These are phyloP conservation scores for Calliopsis andreniformis DNA, from an alignment of 1,140 invertebrate genomes.

Conservation along the genomic window DNA sequence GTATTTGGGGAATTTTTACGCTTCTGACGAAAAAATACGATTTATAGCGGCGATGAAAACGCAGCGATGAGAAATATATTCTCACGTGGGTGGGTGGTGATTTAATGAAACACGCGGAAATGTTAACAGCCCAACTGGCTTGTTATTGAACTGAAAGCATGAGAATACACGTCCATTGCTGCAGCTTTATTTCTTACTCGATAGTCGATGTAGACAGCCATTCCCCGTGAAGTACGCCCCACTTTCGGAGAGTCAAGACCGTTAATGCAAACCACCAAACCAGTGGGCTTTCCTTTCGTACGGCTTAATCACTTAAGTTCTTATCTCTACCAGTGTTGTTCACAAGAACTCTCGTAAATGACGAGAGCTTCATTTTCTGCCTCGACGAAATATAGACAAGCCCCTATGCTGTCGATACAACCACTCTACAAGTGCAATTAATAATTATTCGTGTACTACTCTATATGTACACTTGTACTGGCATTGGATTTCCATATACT, in stretches of 20 bases:
- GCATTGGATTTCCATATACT: too few relatives aligned
- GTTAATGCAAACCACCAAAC: slow-evolving; percentile 69
- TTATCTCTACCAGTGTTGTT: slow-evolving; percentile 62
- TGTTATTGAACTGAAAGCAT: slow-evolving; percentile 66
- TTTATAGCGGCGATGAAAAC: not conserved
- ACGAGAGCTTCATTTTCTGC: slow-evolving; percentile 44
- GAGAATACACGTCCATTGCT: slow-evolving; percentile 57
- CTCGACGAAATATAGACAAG: not conserved
- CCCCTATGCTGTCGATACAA: not conserved
- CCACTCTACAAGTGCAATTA: not conserved
- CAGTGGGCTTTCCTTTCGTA: slow-evolving; percentile 60
- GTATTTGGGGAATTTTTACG: slow-evolving; percentile 20
- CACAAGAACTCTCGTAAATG: slow-evolving; percentile 33
- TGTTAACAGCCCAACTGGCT: slow-evolving; percentile 56
- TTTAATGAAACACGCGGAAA: slow-evolving; percentile 56
- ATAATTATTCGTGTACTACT: not conserved
- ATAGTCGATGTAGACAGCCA: slow-evolving; percentile 65
- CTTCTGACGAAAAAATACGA: not conserved
- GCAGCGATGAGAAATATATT: slow-evolving; percentile 16
- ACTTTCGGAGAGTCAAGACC: slow-evolving; percentile 61
- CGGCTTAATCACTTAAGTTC: slow-evolving; percentile 67
- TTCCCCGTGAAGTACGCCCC: slow-evolving; percentile 65
- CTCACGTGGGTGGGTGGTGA: slow-evolving; percentile 36
- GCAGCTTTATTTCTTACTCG: slow-evolving; percentile 65
- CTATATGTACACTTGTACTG: too few relatives aligned